Percentiles rank a stretch among this genome's conserved stretches.
Conservation (phyloP, 2,888 invertebrate species). For the Drosophila fungiperda region DNA sequence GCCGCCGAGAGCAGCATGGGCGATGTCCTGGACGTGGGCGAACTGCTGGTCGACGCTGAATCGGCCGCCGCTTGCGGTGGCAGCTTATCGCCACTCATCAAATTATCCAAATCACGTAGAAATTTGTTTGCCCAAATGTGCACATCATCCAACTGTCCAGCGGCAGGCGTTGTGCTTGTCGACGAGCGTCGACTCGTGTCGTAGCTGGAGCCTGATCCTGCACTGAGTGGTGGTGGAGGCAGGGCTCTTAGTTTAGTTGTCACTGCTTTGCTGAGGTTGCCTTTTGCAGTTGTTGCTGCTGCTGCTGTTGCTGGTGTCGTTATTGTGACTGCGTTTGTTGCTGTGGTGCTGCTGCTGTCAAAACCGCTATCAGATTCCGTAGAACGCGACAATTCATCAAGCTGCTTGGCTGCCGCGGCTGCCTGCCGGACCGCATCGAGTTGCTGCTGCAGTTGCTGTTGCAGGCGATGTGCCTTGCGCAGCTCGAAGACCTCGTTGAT, state of each 20-base stretch:
- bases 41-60: conserved; percentile 57
- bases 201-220: conserved; percentile 8
- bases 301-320: conserved; percentile 60
- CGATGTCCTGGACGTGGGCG: conserved; percentile 75
- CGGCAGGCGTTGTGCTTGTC: conserved; percentile 38
- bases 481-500: conserved; percentile 85
- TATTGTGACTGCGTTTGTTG: conserved; percentile 52
- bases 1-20: conserved; percentile 81
- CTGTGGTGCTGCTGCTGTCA: conserved; percentile 74
- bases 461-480: conserved; percentile 79
- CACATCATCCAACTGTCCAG: conserved; percentile 77
- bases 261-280: conserved; percentile 55
- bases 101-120: conserved; percentile 84
- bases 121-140: conserved; percentile 85
- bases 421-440: conserved; percentile 52
- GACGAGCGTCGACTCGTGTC: conserved; percentile 17
- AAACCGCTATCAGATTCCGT: conserved; percentile 82
- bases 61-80: conserved; percentile 54
- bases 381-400: conserved; percentile 84
- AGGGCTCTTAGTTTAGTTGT: conserved; percentile 79
- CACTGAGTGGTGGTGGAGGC: conserved; percentile 69
- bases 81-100: conserved; percentile 83
- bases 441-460: conserved; percentile 62
- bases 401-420: conserved; percentile 50
- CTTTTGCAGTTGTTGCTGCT: conserved; percentile 21